These are phyloP conservation scores for Cheilosia vernalis DNA, from an alignment of 2,888 invertebrate genomes.

Conservation along the genomic window DNA sequence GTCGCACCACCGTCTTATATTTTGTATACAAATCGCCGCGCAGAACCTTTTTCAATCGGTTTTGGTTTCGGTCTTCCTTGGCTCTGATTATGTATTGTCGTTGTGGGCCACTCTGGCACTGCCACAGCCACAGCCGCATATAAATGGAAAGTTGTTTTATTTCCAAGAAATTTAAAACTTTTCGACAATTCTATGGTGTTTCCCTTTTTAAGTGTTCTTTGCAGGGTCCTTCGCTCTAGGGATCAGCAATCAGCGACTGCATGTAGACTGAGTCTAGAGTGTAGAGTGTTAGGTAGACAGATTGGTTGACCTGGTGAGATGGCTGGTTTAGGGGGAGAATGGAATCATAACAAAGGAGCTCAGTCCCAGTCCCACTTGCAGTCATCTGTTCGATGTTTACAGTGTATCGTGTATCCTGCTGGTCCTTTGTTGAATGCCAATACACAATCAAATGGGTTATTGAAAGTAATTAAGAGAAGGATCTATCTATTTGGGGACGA, in stretches of 20 bases:
- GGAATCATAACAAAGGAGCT: slow-evolving; percentile 61
- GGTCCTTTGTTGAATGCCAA: slow-evolving; percentile 38
- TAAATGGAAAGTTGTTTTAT: slow-evolving; percentile 79
- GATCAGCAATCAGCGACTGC: slow-evolving; percentile 33
- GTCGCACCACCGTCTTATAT: slow-evolving; percentile 12
- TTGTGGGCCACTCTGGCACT: slow-evolving; percentile 48
- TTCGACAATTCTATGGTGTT: slow-evolving; percentile 75
- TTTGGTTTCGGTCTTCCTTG: slow-evolving; percentile 32
- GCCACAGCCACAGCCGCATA: slow-evolving; percentile 11
- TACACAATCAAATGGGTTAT: slow-evolving; percentile 48
- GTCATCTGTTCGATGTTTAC: slow-evolving; percentile 49
- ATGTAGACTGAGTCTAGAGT: not conserved
- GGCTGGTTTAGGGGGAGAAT: slow-evolving; percentile 4
- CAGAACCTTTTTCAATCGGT: slow-evolving; percentile 60
- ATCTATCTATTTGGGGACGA: slow-evolving; percentile 46
- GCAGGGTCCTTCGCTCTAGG: slow-evolving; percentile 24
- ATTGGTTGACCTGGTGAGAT: slow-evolving; percentile 58
- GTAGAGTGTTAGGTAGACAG: slow-evolving; percentile 59
- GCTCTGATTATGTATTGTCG: slow-evolving; percentile 54
- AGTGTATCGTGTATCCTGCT: slow-evolving; percentile 54
- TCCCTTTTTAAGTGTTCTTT: slow-evolving; percentile 68
- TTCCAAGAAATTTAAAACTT: slow-evolving; percentile 83
- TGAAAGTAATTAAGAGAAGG: slow-evolving; percentile 37
- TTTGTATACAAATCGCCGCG: too few species aligned
- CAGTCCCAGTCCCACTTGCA: slow-evolving; percentile 10